These are phyloP conservation scores for Mastomys natalensis DNA, from an alignment of 2,113 vertebrate species.

Conservation along the genomic window DNA sequence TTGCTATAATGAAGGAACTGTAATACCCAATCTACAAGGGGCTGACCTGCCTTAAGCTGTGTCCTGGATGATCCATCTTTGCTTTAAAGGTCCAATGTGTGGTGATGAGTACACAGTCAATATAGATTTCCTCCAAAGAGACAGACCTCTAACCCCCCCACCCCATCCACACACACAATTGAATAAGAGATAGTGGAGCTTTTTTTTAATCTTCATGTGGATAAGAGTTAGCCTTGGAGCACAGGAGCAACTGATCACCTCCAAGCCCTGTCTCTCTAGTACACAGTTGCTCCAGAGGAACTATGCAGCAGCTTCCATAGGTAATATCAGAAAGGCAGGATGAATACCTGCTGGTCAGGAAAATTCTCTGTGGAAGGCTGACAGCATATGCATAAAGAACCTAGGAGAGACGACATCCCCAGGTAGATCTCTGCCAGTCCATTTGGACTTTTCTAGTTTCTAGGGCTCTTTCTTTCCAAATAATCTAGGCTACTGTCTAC, in stretches of 20 bases:
- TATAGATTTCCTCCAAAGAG: neutral
- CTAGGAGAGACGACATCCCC: neutral
- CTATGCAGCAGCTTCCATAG: neutral
- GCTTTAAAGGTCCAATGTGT: constrained; percentile 10
- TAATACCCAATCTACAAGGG: neutral
- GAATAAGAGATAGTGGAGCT: neutral
- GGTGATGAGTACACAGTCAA: neutral
- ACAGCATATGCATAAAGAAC: fast-evolving
- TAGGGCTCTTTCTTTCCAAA: neutral
- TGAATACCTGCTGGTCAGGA: neutral
- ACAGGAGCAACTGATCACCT: neutral
- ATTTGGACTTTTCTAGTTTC: neutral
- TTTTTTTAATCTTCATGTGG: neutral
- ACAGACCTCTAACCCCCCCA: neutral
- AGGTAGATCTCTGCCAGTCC: too few species aligned
- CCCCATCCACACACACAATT: neutral
- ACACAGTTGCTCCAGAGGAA: neutral
- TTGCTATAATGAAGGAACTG: neutral
- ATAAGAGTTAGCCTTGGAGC: neutral
- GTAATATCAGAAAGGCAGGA: neutral
- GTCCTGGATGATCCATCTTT: neutral
- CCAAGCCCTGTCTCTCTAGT: neutral
- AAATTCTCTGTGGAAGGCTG: neutral
- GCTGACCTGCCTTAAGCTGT: neutral
- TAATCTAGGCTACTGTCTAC: neutral